Evolutionary conservation across 2,888 invertebrate species (phyloP).

Genomic region (Campopleginae sp.): DNA sequence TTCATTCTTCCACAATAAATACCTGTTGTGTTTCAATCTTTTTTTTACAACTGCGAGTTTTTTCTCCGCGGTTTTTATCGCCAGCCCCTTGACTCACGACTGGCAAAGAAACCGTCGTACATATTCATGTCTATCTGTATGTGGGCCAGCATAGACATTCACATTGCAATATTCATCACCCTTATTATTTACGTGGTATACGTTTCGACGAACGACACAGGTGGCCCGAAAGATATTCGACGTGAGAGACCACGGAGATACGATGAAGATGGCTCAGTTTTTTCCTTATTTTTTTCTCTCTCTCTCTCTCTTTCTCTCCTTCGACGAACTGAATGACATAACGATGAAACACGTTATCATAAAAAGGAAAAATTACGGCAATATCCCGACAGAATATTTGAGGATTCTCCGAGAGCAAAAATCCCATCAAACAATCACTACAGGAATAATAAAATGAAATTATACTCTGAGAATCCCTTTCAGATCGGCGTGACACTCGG

Average conservation of each 20-base stretch:
- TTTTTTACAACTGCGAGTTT: slow-evolving; percentile 27
- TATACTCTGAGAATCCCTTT: neutral
- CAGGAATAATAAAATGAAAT: neutral
- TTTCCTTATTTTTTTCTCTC: slow-evolving; percentile 18
- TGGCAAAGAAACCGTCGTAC: neutral
- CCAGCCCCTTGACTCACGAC: slow-evolving; percentile 25
- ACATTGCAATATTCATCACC: slow-evolving; percentile 42
- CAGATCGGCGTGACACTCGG: neutral
- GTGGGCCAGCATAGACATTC: neutral
- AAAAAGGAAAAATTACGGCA: slow-evolving; percentile 68
- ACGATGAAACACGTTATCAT: slow-evolving; percentile 66
- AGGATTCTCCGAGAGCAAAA: slow-evolving; percentile 14
- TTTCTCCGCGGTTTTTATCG: slow-evolving; percentile 25
- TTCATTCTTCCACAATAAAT: slow-evolving; percentile 17
- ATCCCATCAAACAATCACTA: neutral
- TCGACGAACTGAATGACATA: slow-evolving; percentile 54
- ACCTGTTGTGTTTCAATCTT: slow-evolving; percentile 58
- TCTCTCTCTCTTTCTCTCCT: slow-evolving; percentile 2
- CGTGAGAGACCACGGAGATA: slow-evolving; percentile 40
- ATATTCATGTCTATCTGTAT: neutral
- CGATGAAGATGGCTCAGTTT: slow-evolving; percentile 18
- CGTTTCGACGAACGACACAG: slow-evolving; percentile 53
- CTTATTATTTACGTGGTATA: slow-evolving; percentile 67
- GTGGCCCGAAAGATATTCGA: slow-evolving; percentile 39
- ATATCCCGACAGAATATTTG: slow-evolving; percentile 52